phyloP scores from a whole-genome alignment of 2,888 invertebrate species.

The Andrena flavipes region DNA sequence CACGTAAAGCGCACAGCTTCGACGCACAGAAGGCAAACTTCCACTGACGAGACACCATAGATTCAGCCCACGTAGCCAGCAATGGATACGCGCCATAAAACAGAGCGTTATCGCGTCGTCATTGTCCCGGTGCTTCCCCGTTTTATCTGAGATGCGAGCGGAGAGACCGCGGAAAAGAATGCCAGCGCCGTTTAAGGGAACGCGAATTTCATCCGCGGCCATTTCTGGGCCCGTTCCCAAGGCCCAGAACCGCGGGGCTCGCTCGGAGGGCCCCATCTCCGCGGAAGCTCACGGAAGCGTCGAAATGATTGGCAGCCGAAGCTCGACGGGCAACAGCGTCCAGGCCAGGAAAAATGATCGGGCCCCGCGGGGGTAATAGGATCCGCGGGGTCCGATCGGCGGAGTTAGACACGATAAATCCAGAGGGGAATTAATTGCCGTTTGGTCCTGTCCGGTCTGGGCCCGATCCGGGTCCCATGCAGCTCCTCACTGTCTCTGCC shows the following conservation, averaged over 20 bases:
- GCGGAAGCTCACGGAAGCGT: conserved; percentile 56
- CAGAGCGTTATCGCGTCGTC: conserved; percentile 70
- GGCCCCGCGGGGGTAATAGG: conserved; percentile 65
- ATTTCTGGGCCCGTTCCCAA: conserved; percentile 7
- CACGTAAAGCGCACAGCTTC: neutral
- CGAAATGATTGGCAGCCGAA: conserved; percentile 68
- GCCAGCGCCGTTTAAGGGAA: conserved; percentile 52
- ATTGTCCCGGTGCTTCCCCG: conserved; percentile 58
- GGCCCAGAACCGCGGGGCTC: neutral
- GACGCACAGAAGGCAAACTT: conserved; percentile 14
- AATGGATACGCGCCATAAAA: conserved; percentile 64
- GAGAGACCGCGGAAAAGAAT: conserved; percentile 31
- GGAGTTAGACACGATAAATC: conserved; percentile 83
- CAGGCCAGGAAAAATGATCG: conserved; percentile 60
- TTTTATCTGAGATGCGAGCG: conserved; percentile 59
- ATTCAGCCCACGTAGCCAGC: conserved; percentile 63
- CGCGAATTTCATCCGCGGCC: conserved; percentile 48
- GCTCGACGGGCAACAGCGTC: neutral
- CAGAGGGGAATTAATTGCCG: conserved; percentile 83
- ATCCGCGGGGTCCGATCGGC: conserved; percentile 74
- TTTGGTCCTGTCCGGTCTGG: conserved; percentile 80
- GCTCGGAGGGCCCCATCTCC: neutral
- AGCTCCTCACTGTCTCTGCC: conserved; percentile 65
- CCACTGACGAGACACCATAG: conserved; percentile 48
- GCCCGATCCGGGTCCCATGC: conserved; percentile 76